These are phyloP conservation scores for Epinotia demarniana DNA, from an alignment of 2,888 invertebrate species.

Conservation along the genomic window DNA sequence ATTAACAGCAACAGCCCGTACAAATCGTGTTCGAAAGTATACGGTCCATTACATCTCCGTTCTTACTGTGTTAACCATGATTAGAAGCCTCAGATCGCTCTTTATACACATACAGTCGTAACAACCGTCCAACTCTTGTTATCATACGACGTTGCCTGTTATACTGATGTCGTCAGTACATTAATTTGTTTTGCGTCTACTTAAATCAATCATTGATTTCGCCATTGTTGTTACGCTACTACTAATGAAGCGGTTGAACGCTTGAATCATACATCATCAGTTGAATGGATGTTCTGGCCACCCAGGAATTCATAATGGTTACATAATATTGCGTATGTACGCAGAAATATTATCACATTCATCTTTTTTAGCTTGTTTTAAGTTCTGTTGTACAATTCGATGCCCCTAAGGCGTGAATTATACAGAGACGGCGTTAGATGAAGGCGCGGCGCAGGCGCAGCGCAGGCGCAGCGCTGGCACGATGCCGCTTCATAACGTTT, in stretches of 20 bases:
- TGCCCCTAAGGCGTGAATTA: no score
- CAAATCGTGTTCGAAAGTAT: conserved; percentile 16
- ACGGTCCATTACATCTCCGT: neutral
- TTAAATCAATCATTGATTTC: conserved; percentile 39
- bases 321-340: conserved; percentile 16
- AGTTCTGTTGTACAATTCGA: no score
- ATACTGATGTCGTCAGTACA: conserved; percentile 1
- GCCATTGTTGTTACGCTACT: conserved; percentile 36
- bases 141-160: neutral
- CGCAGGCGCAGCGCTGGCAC: no score
- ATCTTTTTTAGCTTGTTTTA: neutral
- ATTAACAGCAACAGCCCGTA: conserved; percentile 6
- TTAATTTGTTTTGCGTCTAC: conserved; percentile 28
- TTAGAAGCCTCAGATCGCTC: neutral
- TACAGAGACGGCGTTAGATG: no score
- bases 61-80: neutral
- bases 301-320: conserved; percentile 7
- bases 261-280: conserved; percentile 4
- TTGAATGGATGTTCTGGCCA: conserved; percentile 2
- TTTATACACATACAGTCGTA: neutral
- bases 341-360: conserved; percentile 1
- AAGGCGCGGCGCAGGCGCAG: no score
- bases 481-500: no score
- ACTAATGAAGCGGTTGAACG: conserved; percentile 34
- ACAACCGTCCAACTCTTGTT: neutral